Percentiles rank a stretch among this genome's conserved stretches.
Conservation (phyloP, 2,797 vertebrate genomes). For the Acanthopagrus latus region DNA sequence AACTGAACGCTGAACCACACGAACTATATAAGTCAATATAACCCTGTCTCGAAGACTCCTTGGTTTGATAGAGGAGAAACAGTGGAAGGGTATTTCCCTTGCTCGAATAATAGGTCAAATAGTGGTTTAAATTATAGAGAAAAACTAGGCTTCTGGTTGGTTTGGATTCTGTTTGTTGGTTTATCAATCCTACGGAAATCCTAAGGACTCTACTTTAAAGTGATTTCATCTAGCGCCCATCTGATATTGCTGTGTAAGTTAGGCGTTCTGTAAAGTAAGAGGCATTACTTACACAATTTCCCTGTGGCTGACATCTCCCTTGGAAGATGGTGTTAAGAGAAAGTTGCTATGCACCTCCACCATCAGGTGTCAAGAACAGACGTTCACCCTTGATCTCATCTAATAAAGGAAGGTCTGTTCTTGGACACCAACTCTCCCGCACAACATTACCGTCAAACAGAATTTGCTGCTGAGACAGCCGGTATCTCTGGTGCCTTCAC, state of each 20-base stretch:
- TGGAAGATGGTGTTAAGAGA: constrained; percentile 3
- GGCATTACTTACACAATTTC: neutral
- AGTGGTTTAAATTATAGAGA: neutral
- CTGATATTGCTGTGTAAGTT: neutral
- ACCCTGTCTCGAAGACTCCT: neutral
- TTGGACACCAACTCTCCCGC: neutral
- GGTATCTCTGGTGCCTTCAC: neutral
- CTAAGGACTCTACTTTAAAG: neutral
- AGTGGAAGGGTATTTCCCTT: no score
- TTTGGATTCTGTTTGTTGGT: neutral
- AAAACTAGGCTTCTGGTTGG: neutral
- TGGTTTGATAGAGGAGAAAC: neutral
- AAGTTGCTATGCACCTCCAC: neutral
- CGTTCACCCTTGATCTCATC: neutral
- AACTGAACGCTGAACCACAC: neutral
- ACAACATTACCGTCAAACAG: neutral
- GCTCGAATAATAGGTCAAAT: neutral
- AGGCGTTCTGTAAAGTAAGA: neutral
- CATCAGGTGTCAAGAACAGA: constrained; percentile 31
- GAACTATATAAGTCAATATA: neutral
- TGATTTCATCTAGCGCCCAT: neutral
- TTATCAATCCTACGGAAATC: neutral
- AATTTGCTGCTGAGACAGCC: neutral
- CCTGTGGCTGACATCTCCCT: constrained; percentile 5
- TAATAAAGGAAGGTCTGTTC: no score